Base-by-base conservation (phyloP, 35 echinoderm and acorn worm species). In the Lytechinus variegatus region DNA sequence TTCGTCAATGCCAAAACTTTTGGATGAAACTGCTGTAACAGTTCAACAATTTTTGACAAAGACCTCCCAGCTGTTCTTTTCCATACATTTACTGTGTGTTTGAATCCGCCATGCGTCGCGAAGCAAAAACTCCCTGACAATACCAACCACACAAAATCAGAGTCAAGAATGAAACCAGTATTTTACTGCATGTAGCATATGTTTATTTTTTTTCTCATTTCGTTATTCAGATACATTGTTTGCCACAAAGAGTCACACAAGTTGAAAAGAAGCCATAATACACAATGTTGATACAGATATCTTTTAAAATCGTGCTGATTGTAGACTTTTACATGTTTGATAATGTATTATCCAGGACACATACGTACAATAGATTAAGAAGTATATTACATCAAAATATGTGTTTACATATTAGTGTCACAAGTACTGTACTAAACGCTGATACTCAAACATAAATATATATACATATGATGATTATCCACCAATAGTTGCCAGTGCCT, bases 381-480 rank as follows among this genome's bases (percentile, higher is more conserved):
- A 93, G 52, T 93, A 93, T 93, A 93, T 93, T 93, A 93, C 92
- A 93, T 93, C 92, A 57, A 93, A 93, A 27, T 93, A 57, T 93
- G 52, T 54, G 52, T 55, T 93, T 54, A 93, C 92, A 93, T 93
- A 93, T 55, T 55, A 57, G 52, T 10, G 92, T 55, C 88, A 93
- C 92, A 57, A 93, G 92, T 93, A 93, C 92, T 93, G 92, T 93
- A 56, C 92, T 93, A 93, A 93, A 93, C 54, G 57, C 27, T 55
- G 54, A 93, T 93, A 93, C 27, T 10, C 1, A 57, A 55, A 93
- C 54, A 93, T 52, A 54, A 52, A 90, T 90, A 57, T 57, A 93
- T 57, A 93, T 21, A 52, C 88, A 90, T 51, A 14, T 90, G 33
- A 44, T 44, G 2, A 44, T 44, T 44, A 44, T 44, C 33, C 33